Evolutionary conservation across 1,140 invertebrate species (phyloP), one percentile per base, ranked within the genome.

Genomic region (Rhyacophila brunnea): DNA sequence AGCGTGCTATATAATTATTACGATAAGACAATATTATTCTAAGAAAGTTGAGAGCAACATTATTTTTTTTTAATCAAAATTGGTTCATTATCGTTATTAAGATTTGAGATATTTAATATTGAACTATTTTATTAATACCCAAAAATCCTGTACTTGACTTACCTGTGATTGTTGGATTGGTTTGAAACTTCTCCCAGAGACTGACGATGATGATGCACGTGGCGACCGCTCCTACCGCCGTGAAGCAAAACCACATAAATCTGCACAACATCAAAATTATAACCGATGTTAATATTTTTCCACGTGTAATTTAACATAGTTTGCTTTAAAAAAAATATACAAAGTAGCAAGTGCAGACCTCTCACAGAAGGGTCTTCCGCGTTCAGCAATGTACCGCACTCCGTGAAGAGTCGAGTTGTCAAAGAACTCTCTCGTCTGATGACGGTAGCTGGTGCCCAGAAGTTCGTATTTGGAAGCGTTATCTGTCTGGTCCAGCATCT

Each of bases 151-250:
- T 56, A 36, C 1, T 43, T 19, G 32, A 54, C 55, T 64, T 61
- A 76, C 83, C 87, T 14, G 86, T 90, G n/a, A 90, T 87, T 0
- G 87, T 90, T 1, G 88, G 88, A 73, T 87, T 87, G 0, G 86
- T 89, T 77, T 88, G 86, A 72, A 90, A 91, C 68, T 89, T 90
- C 61, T 87, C 81, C 86, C 86, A 88, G 15, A 90, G 76, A 60
- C 83, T 88, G 14, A 85, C 79, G 46, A 90, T 90, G 51, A 88
- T 88, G 18, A 86, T 82, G 38, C 83, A 76, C 0, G 86, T 86
- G 0, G 85, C 81, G 0, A 87, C 79, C 1, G 84, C 78, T 0
- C 87, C 86, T 36, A 83, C 76, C 1, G 80, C 71, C 5, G 85
- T 85, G 63, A 87, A 87, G 54, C 81, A 78, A 64, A 90, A 88